Base-by-base conservation (phyloP, 2,888 invertebrate genomes). In the Nudaria mundana region DNA sequence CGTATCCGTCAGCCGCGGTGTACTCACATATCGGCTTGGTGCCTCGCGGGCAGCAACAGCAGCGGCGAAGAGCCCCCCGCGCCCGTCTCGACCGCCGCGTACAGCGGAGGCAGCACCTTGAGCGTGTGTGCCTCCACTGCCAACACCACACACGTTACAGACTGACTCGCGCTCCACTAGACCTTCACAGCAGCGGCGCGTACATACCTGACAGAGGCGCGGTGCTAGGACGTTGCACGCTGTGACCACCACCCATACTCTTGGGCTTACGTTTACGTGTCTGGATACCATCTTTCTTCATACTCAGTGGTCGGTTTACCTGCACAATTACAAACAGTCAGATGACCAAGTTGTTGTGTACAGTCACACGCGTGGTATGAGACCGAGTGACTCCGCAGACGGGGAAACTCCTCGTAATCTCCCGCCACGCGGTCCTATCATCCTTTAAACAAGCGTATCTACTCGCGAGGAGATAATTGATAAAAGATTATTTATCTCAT, bases 261-360 rank as follows among this genome's bases (percentile, higher is more conserved):
- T 95, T 95, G 29, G 95, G 95, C 74, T 99, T 98, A 48, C 98
- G 92, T 81, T 99, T 99, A 52, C 98, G 91, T 36, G 98, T 98
- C 88, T 99, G 98, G 71, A 99, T 99, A 30, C 98, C 98, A 58
- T 99, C 99, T 85, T 99, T 99, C 86, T 98, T 98, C 98, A 99
- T 99, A 63, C 97, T 97, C 61, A 97, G 90, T 37, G 99, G 99
- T 55, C 99, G 94, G 81, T 95, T 95, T 45, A 97, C 95, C 97
- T 97, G 91, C 52, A 73, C 72, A 40, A 38, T 41, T 41, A 44
- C 31, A 37, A 11, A 35, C 24, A 26, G 48, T 44, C 50, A 48
- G 55, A n/a, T 28, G 14, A 8, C 10, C 29, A 29, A 10, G 10
- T 16, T 7, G 16, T 11, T 18, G 8, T 11, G 12, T 25, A 34